Conservation (phyloP, 1,140 invertebrate species). For the Diabrotica virgifera region DNA sequence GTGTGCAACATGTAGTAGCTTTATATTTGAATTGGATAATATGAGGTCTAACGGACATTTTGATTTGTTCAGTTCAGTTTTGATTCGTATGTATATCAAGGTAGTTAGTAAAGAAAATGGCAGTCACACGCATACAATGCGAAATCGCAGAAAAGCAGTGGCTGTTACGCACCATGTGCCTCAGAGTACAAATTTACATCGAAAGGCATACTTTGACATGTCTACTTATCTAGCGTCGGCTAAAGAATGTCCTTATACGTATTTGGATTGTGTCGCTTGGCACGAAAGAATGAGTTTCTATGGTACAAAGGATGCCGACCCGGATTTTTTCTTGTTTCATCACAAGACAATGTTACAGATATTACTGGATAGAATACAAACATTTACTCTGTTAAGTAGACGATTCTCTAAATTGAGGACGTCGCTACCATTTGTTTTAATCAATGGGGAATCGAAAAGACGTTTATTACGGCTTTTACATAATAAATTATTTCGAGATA, state of each 20-base stretch:
- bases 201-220: constrained; percentile 45
- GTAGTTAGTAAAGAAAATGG: constrained; percentile 2
- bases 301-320: constrained; percentile 42
- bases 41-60: too few species aligned
- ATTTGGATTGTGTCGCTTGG: constrained; percentile 44
- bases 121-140: constrained; percentile 10
- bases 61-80: background rate
- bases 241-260: constrained; percentile 47
- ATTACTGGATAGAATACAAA: constrained; percentile 32
- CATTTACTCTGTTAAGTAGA: constrained; percentile 24
- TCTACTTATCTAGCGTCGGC: constrained; percentile 44
- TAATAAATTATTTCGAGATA: constrained; percentile 6
- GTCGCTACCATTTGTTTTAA: constrained; percentile 22
- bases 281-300: constrained; percentile 42
- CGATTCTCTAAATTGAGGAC: constrained; percentile 24
- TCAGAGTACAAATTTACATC: constrained; percentile 46
- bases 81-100: background rate
- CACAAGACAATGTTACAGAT: constrained; percentile 44
- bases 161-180: constrained; percentile 38
- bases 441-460: constrained; percentile 12
- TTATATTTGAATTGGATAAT: too few species aligned
- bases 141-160: constrained; percentile 10
- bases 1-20: too few species aligned
- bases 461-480: constrained; percentile 2
- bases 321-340: constrained; percentile 41